Evolutionary conservation across 2,797 vertebrate species (phyloP).

Genomic region (Urophycis tenuis): DNA sequence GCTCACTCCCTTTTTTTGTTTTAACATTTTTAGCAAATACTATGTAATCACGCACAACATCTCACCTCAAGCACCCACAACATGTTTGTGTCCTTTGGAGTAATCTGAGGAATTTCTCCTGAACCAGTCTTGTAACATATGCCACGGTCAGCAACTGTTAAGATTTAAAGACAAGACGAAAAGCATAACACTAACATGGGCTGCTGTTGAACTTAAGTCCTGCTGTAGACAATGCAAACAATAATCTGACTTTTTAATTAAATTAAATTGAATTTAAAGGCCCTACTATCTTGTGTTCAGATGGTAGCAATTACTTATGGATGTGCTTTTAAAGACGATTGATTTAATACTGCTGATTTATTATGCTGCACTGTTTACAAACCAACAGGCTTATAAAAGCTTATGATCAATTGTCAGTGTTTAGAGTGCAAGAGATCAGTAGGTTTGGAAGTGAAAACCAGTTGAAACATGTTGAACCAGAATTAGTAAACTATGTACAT

Average conservation of each 20-base stretch:
- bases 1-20: slow-evolving; percentile 33
- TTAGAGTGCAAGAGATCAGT: slow-evolving; percentile 13
- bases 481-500: slow-evolving; percentile 3
- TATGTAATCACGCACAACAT: slow-evolving; percentile 28
- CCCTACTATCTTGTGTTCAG: background rate
- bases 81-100: background rate
- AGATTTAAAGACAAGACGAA: background rate
- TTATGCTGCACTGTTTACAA: background rate
- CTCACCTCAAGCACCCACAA: slow-evolving; percentile 13
- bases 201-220: background rate
- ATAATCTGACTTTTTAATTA: background rate
- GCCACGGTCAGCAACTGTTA: background rate
- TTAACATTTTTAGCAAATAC: slow-evolving; percentile 30
- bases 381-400: background rate
- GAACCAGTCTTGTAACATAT: background rate
- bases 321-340: slow-evolving; percentile 3
- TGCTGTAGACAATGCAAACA: background rate
- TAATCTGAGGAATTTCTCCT: background rate
- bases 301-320: background rate
- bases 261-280: background rate
- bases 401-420: slow-evolving; percentile 15
- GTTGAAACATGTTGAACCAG: slow-evolving; percentile 28
- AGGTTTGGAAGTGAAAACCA: slow-evolving; percentile 14
- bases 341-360: background rate
- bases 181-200: background rate